A percentile compares a stretch with the other conserved stretches of the same genome.
These are phyloP conservation scores for Drosophila tristis DNA, from an alignment of 1,140 invertebrate species.

Conservation along the genomic window DNA sequence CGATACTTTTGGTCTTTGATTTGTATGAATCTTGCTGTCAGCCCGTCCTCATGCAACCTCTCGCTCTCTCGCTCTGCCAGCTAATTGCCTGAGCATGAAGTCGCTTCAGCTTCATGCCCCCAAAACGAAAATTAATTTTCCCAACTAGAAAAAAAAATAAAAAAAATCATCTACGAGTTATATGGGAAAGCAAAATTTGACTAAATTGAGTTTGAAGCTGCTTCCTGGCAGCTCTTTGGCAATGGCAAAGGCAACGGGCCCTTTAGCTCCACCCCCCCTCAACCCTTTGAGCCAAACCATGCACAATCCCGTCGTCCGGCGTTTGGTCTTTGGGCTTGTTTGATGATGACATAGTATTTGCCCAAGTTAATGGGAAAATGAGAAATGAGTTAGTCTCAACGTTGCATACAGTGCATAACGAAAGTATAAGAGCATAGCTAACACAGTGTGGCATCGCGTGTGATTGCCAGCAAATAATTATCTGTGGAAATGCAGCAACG, in stretches of 20 bases:
- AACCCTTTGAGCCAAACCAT: too few relatives aligned
- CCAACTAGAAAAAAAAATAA: slow-evolving; percentile 6
- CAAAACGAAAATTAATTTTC: slow-evolving; percentile 48
- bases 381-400: slow-evolving; percentile 40
- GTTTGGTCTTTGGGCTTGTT: slow-evolving; percentile 46
- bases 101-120: too few relatives aligned
- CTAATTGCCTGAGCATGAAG: too few relatives aligned
- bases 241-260: too few relatives aligned
- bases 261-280: too few relatives aligned
- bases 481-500: too few relatives aligned
- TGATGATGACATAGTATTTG: slow-evolving; percentile 65
- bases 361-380: slow-evolving; percentile 65
- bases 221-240: not conserved
- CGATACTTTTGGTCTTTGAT: too few relatives aligned
- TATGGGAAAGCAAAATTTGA: slow-evolving; percentile 29
- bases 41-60: too few relatives aligned
- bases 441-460: too few relatives aligned
- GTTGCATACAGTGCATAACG: not conserved
- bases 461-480: too few relatives aligned
- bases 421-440: not conserved
- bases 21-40: too few relatives aligned
- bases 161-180: not conserved
- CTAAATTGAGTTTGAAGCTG: slow-evolving; percentile 41
- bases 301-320: not conserved
- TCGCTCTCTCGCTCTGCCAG: too few relatives aligned